Conservation (phyloP, 2,113 vertebrate genomes). For the Hyperopisus bebe region DNA sequence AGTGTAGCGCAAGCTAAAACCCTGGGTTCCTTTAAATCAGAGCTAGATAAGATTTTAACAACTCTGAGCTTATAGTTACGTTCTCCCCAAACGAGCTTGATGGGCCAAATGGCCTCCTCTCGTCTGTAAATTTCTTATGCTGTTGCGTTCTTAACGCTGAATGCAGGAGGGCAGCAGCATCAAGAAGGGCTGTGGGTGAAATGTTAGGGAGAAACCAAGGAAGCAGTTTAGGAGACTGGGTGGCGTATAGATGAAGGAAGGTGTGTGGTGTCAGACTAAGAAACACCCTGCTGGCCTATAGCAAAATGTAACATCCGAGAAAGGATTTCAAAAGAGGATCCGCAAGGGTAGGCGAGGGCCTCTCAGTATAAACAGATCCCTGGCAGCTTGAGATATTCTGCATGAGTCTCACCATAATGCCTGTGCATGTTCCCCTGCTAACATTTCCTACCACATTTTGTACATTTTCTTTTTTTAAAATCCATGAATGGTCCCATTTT, state of each 20-base stretch:
- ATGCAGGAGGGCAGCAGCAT: background rate
- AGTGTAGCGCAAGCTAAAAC: too few relatives aligned
- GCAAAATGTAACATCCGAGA: constrained; percentile 16
- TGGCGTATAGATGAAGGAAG: background rate
- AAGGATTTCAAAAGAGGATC: constrained; percentile 28
- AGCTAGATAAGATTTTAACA: too few relatives aligned
- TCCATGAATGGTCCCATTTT: background rate
- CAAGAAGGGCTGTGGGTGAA: background rate
- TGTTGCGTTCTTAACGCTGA: background rate
- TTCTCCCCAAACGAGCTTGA: too few relatives aligned
- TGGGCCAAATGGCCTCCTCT: too few relatives aligned
- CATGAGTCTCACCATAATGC: background rate
- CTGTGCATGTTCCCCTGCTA: background rate
- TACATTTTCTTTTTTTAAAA: background rate
- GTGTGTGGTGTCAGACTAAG: background rate
- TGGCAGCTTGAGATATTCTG: constrained; percentile 15
- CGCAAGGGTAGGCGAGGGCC: constrained; percentile 22
- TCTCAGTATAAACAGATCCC: constrained; percentile 28
- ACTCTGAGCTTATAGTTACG: too few relatives aligned
- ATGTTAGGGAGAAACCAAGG: background rate
- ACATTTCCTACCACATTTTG: background rate
- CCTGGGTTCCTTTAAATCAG: too few relatives aligned
- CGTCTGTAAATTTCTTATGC: too few relatives aligned
- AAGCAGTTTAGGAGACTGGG: background rate
- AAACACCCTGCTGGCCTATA: background rate